phyloP scores from a whole-genome alignment of 2,888 invertebrate genomes.

The Lasioglossum vierecki region DNA sequence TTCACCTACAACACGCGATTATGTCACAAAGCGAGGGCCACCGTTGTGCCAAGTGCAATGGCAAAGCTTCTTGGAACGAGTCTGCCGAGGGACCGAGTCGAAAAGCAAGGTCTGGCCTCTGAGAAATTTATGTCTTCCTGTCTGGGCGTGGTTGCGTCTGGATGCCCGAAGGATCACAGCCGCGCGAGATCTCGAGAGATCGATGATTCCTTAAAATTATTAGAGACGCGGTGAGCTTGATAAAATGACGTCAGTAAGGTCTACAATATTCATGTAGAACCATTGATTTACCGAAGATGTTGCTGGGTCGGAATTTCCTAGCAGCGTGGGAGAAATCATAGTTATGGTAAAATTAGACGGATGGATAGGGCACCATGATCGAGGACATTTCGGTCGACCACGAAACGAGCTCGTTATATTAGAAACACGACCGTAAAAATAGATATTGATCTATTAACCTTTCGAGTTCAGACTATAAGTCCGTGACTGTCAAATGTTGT shows the following conservation, averaged over 20 bases:
- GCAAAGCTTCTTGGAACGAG: slow-evolving; percentile 43
- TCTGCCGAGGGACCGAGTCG: neutral
- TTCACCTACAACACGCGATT: slow-evolving; percentile 47
- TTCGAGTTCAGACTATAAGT: neutral
- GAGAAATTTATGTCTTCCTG: slow-evolving; percentile 44
- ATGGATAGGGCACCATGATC: neutral
- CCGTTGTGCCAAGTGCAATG: slow-evolving; percentile 47
- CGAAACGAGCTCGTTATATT: neutral
- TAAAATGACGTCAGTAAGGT: neutral
- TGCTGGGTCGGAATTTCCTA: neutral
- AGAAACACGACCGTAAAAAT: neutral
- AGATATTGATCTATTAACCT: neutral
- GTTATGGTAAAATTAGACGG: neutral
- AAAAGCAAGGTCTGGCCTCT: slow-evolving; percentile 3
- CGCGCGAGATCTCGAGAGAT: neutral
- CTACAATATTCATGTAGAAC: slow-evolving; percentile 1
- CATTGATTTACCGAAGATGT: neutral
- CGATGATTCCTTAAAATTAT: neutral
- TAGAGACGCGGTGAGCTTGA: neutral
- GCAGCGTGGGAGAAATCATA: neutral
- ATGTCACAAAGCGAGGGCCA: slow-evolving; percentile 53
- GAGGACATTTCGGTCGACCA: neutral
- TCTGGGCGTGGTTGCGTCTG: neutral
- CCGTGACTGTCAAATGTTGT: neutral
- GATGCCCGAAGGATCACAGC: neutral